Evolutionary conservation across 2,797 vertebrate species (phyloP).

Genomic region (Taenioides sp.): DNA sequence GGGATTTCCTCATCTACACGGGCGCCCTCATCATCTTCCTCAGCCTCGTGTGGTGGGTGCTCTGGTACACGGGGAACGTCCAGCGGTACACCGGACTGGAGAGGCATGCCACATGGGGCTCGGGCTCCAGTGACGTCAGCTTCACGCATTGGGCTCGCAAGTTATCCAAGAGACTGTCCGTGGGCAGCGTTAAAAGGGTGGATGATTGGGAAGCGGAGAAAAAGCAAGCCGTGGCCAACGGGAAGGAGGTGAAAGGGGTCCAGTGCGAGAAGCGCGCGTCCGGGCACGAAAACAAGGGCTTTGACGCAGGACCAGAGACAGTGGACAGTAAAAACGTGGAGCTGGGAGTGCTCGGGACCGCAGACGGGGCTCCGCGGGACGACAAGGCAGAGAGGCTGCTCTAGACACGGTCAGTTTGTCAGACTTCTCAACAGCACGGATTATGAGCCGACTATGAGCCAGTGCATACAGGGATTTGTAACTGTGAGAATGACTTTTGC

Average conservation of each 20-base stretch:
- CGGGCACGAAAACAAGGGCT: constrained; percentile 66
- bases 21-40: constrained; percentile 80
- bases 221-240: constrained; percentile 28
- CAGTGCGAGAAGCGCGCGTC: constrained; percentile 26
- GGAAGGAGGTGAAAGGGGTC: constrained; percentile 27
- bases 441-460: background rate
- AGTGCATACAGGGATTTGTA: too few species aligned
- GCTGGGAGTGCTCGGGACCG: constrained; percentile 54
- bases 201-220: constrained; percentile 28
- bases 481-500: too few species aligned
- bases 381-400: constrained; percentile 63
- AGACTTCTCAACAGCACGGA: background rate
- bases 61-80: constrained; percentile 82
- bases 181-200: constrained; percentile 44
- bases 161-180: constrained; percentile 71
- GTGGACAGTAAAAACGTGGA: constrained; percentile 55
- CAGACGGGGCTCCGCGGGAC: constrained; percentile 35
- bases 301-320: constrained; percentile 51
- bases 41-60: constrained; percentile 80
- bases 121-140: constrained; percentile 44
- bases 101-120: constrained; percentile 17
- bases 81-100: constrained; percentile 42
- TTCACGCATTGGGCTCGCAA: constrained; percentile 75
- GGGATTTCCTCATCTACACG: constrained; percentile 83
- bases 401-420: constrained; percentile 47